Percentiles rank a stretch among this genome's conserved stretches.
phyloP scores from a whole-genome alignment of 1,140 invertebrate genomes.

The Eubasilissa regina region DNA sequence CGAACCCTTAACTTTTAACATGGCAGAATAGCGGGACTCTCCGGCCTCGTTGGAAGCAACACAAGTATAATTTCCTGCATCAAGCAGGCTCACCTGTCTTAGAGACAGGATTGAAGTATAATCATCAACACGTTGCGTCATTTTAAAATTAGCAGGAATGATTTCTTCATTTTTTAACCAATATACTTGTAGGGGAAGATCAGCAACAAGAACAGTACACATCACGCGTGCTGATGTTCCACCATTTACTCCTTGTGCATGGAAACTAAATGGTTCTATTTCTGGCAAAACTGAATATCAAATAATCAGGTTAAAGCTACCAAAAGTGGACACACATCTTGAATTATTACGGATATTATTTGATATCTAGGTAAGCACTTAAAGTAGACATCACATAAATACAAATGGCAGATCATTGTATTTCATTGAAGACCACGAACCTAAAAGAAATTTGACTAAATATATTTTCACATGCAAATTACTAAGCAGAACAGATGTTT shows the following conservation, averaged over 20 bases:
- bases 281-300: constrained; percentile 76
- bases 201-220: constrained; percentile 81
- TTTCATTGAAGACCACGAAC: constrained; percentile 12
- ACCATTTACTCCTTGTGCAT: constrained; percentile 75
- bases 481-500: constrained; percentile 42
- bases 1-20: constrained; percentile 74
- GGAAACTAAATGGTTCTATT: constrained; percentile 81
- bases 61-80: constrained; percentile 84
- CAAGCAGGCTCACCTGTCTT: constrained; percentile 62
- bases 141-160: constrained; percentile 47
- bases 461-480: constrained; percentile 49
- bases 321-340: constrained; percentile 16
- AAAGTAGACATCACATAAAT: constrained; percentile 1
- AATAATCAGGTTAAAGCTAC: constrained; percentile 51
- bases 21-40: constrained; percentile 77
- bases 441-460: constrained; percentile 29
- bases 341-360: neutral
- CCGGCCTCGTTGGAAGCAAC: constrained; percentile 83
- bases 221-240: constrained; percentile 80
- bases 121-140: constrained; percentile 63
- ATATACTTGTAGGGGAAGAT: constrained; percentile 78
- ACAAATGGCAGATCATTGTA: constrained; percentile 6
- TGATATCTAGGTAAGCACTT: neutral
- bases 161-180: constrained; percentile 70
- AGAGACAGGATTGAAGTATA: constrained; percentile 64